phyloP scores from a whole-genome alignment of 2,113 vertebrate genomes.

The Crotophaga sulcirostris region DNA sequence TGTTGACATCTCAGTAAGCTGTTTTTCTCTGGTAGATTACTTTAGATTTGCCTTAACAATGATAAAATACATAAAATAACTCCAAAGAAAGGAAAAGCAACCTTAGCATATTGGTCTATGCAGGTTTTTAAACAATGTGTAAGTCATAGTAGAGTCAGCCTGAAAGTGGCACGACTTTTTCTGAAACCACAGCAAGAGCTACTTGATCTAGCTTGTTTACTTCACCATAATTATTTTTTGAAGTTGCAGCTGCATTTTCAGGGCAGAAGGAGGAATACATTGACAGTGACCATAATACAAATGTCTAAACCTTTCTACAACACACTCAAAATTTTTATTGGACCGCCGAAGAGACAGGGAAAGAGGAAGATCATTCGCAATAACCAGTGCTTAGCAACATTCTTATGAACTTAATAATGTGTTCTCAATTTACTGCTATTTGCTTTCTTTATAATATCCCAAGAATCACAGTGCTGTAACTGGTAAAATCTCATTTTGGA shows the following conservation, averaged over 20 bases:
- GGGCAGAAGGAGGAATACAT: neutral
- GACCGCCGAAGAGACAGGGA: neutral
- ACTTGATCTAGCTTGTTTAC: neutral
- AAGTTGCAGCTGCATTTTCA: neutral
- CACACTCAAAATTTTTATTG: neutral
- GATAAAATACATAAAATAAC: neutral
- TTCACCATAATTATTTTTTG: neutral
- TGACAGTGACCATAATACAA: neutral
- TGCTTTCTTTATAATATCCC: neutral
- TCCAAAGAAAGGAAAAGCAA: neutral
- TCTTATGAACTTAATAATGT: neutral
- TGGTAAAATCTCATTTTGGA: neutral
- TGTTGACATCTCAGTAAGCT: neutral
- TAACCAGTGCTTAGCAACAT: neutral
- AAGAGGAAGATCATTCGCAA: neutral
- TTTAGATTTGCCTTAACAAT: constrained; percentile 10
- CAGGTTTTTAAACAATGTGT: neutral
- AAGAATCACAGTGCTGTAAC: neutral
- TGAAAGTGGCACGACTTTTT: neutral
- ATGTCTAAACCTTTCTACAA: neutral
- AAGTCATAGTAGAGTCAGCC: neutral
- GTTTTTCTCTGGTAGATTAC: neutral
- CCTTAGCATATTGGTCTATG: neutral
- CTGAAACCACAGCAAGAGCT: neutral
- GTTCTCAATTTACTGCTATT: neutral